Base-by-base conservation (phyloP, 1,140 invertebrate species). In the Chrysopa pallens region DNA sequence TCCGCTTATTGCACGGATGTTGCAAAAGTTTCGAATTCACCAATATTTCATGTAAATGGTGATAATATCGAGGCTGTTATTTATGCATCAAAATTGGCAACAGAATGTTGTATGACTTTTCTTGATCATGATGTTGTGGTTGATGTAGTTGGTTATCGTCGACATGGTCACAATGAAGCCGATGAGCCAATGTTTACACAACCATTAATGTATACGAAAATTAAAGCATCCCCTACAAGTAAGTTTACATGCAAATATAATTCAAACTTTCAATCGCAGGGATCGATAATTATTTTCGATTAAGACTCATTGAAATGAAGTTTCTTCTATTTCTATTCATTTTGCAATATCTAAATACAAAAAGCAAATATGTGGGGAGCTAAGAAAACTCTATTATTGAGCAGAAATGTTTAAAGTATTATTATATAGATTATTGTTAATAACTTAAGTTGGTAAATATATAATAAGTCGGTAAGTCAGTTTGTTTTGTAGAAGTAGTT, bases 111-210 rank as follows among this genome's bases (percentile, higher is more conserved):
- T 47, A 70, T 77, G 17, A 74, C 66, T 15, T 95, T 85, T 62
- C 79, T 23, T 23, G 17, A 83, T 50, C 91, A 87, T 58, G 91
- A 95, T 62, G 78, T 88, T 14, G 80, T 94, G 6, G 70, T 96
- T 43, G 91, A 96, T 61, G 63, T 94, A 46, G 83, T 85, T 15
- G 71, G 84, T 46, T 95, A 94, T 61, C 72, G 91, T 29, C 72
- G 84, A 47, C 78, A 80, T 57, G 91, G 91, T 0, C 91, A 95
- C 66, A 94, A 92, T 60, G 91, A 95, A 64, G 78, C 84, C 50
- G 91, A 95, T 59, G 89, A 95, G 57, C 91, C 91, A 0, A 89
- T 85, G 79, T 84, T 92, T 57, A 95, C 90, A 11, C 88, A 94
- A 54, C 91, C 91, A 0, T 64, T 91, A 8, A 94, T 94, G 89